Conservation (phyloP, 2,113 vertebrate genomes). For the Melospiza melodia region DNA sequence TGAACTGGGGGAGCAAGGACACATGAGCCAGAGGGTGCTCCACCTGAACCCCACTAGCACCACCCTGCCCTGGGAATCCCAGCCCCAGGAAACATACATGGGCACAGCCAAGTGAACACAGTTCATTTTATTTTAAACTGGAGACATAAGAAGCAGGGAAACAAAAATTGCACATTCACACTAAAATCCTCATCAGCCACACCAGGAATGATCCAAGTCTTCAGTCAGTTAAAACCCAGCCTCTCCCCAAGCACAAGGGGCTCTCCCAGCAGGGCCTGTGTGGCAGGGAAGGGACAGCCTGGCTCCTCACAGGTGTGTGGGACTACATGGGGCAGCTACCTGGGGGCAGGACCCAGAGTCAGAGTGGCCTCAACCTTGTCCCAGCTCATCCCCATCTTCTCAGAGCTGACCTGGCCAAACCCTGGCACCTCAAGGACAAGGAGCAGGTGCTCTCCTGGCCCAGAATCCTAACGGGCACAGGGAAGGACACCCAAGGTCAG, state of each 20-base stretch:
- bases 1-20: background rate
- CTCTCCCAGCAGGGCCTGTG: background rate
- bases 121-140: conserved; percentile 74
- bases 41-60: background rate
- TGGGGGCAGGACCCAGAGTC: background rate
- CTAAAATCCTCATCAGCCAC: conserved; percentile 65
- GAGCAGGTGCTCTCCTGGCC: background rate
- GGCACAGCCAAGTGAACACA: conserved; percentile 25
- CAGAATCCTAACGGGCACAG: background rate
- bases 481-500: background rate
- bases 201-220: conserved; percentile 68
- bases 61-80: background rate
- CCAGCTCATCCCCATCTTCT: background rate
- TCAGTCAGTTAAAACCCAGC: background rate
- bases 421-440: rapidly evolving
- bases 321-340: rapidly evolving
- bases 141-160: conserved; percentile 65
- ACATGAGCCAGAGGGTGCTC: background rate
- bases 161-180: conserved; percentile 70
- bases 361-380: background rate
- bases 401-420: background rate
- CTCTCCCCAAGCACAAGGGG: background rate
- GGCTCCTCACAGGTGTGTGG: rapidly evolving
- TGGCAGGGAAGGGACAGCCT: background rate
- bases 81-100: rapidly evolving